Evolutionary conservation across 2,888 invertebrate genomes (phyloP), one percentile per base, ranked within the genome.

Genomic region (Cantharis rufa): DNA sequence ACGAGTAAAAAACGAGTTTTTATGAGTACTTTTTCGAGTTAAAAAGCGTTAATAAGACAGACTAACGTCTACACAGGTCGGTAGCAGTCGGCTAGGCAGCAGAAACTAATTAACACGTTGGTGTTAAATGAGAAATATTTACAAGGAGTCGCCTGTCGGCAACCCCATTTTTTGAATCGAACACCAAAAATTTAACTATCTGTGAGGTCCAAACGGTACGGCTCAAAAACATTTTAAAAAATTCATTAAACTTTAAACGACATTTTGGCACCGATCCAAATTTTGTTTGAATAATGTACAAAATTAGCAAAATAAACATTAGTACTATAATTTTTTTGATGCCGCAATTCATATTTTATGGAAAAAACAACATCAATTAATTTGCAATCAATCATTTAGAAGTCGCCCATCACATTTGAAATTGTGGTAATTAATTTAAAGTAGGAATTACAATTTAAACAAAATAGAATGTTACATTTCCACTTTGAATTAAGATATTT

Each of bases 61-160:
- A 72, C 73, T 80, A 81, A 80, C 78, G 73, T 70, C 70, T 74
- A 72, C 79, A 78, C 75, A 76, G 76, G 81, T 77, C 82, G 81
- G 82, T 82, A 82, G 82, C 82, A 82, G 81, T 81, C 82, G 82
- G 81, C 82, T 66, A 66, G 18, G 78, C 75, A 78, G 76, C 82
- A 77, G 81, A 77, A 73, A 68, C 79, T 81, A 78, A 82, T 82
- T 82, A 82, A 79, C 82, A 82, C 80, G 75, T 71, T 73, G 77
- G 76, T 80, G 82, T 78, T 82, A 79, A 79, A 70, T 71, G 62
- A 27, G 64, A 75, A 74, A 75, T 28, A 74, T 74, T 74, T 77
- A 76, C 21, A 70, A 72, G 61, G 76, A 69, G 71, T 74, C 69
- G 69, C 75, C 72, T 61, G 68, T 70, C 71, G 74, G 74, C 77